Conservation (phyloP, 2,888 invertebrate species). For the Conus canariensis region DNA sequence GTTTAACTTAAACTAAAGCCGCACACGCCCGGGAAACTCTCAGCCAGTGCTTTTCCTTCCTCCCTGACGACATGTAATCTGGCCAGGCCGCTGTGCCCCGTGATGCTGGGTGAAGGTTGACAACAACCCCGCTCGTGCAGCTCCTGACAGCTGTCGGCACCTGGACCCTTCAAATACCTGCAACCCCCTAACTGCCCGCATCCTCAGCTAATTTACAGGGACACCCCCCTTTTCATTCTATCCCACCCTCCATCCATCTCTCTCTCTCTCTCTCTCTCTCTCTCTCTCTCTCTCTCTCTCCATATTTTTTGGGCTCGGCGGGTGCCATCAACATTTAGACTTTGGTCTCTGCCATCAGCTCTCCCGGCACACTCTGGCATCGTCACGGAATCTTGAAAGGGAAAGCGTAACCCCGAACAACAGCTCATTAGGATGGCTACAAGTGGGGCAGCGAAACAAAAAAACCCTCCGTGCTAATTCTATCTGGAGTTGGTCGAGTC, state of each 20-base stretch:
- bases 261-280: neutral
- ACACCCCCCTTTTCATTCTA: neutral
- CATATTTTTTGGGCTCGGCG: slow-evolving; percentile 20
- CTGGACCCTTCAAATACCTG: slow-evolving; percentile 57
- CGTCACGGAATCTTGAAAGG: slow-evolving; percentile 18
- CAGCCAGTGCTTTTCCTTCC: neutral
- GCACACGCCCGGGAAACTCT: slow-evolving; percentile 6
- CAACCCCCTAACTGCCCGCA: slow-evolving; percentile 54
- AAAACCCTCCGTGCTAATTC: neutral
- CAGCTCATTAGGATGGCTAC: slow-evolving; percentile 29
- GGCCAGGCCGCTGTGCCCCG: neutral
- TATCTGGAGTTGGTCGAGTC: slow-evolving; percentile 8
- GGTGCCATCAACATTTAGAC: slow-evolving; percentile 18
- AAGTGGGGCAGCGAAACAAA: slow-evolving; percentile 19
- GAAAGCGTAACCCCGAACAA: slow-evolving; percentile 3
- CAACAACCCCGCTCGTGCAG: slow-evolving; percentile 4
- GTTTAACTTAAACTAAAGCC: slow-evolving; percentile 9
- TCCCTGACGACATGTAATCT: slow-evolving; percentile 6
- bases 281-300: neutral
- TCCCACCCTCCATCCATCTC: neutral
- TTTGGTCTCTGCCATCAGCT: neutral
- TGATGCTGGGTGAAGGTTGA: neutral
- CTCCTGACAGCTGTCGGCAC: slow-evolving; percentile 55
- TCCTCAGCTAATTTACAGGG: slow-evolving; percentile 47
- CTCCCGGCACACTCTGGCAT: slow-evolving; percentile 4